Percentiles rank a stretch among this genome's conserved stretches.
Conservation (phyloP, 2,113 vertebrate species). For the Siniperca knerii region DNA sequence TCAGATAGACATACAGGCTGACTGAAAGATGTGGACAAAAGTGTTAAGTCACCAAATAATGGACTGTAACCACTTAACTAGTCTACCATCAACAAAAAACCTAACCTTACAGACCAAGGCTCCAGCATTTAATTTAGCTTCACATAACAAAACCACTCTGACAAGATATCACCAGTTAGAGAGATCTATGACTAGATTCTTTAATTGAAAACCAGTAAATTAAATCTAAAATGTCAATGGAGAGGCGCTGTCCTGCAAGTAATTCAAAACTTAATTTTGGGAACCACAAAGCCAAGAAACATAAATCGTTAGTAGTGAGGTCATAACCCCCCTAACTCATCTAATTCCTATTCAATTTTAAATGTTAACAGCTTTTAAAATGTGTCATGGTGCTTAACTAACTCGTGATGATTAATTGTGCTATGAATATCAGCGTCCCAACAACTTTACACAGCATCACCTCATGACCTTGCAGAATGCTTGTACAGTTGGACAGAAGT, state of each 20-base stretch:
- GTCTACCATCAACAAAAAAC: background rate
- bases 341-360: background rate
- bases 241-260: background rate
- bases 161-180: background rate
- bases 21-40: background rate
- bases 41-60: background rate
- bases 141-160: background rate
- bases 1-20: background rate
- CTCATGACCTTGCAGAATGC: background rate
- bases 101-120: background rate
- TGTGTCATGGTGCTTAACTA: background rate
- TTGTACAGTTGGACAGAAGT: background rate
- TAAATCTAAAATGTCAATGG: background rate
- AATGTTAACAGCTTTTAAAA: slow-evolving; percentile 24
- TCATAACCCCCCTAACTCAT: background rate
- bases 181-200: background rate
- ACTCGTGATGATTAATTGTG: background rate
- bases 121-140: background rate
- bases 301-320: slow-evolving; percentile 1
- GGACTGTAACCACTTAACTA: background rate
- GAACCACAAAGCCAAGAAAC: background rate
- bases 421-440: background rate
- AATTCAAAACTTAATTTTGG: background rate
- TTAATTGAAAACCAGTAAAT: background rate
- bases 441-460: background rate